These are phyloP conservation scores for Orius insidiosus DNA, from an alignment of 1,140 invertebrate species.

Conservation along the genomic window DNA sequence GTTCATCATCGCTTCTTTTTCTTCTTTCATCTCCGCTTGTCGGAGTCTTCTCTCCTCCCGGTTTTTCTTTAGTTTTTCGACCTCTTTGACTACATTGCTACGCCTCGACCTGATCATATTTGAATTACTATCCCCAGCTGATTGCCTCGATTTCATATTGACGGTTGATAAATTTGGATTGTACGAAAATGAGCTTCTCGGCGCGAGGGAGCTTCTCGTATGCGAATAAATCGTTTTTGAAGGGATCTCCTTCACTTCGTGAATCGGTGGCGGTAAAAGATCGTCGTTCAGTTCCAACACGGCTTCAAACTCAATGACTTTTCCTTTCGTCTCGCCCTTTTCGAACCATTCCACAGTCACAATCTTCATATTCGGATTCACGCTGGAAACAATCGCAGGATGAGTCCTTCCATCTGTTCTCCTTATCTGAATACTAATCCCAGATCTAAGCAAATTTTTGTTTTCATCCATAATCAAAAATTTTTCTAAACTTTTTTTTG, in stretches of 20 bases:
- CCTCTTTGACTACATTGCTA: slow-evolving; percentile 86
- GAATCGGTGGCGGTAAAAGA: slow-evolving; percentile 30
- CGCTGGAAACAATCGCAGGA: slow-evolving; percentile 85
- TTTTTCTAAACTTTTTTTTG: no score
- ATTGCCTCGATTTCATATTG: neutral
- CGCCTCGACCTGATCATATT: slow-evolving; percentile 27
- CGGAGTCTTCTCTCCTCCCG: slow-evolving; percentile 81
- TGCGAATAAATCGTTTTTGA: neutral
- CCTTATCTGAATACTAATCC: slow-evolving; percentile 8
- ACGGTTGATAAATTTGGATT: neutral
- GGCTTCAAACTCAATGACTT: slow-evolving; percentile 84
- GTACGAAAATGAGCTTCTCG: neutral
- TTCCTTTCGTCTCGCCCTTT: slow-evolving; percentile 95
- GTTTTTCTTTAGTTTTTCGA: slow-evolving; percentile 89
- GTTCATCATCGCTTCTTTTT: slow-evolving; percentile 75
- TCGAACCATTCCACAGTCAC: slow-evolving; percentile 99
- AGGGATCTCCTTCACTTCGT: slow-evolving; percentile 10
- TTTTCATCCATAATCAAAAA: no score
- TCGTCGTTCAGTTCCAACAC: slow-evolving; percentile 78
- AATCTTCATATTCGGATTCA: slow-evolving; percentile 67
- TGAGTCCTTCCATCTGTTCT: slow-evolving; percentile 60
- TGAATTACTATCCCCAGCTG: neutral
- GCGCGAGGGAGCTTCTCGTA: neutral
- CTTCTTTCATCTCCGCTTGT: slow-evolving; percentile 80
- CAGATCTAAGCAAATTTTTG: neutral